phyloP scores from a whole-genome alignment of 2,113 vertebrate species.

The Corydoras sp. region DNA sequence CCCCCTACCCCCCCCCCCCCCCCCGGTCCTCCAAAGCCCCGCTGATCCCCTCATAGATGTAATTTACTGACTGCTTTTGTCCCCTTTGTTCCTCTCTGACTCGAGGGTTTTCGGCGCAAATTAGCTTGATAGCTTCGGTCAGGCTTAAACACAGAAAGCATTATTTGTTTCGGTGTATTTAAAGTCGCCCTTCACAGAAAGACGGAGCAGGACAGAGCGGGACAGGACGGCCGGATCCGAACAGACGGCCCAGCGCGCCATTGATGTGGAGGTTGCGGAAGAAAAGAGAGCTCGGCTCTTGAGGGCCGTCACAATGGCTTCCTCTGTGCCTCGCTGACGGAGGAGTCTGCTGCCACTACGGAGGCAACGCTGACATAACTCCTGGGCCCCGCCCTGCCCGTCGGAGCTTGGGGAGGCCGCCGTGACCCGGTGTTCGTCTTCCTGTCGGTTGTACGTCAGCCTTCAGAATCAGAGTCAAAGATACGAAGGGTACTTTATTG shows the following conservation, averaged over 20 bases:
- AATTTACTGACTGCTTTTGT: constrained; percentile 60
- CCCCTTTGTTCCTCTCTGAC: constrained; percentile 58
- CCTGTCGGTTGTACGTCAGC: background rate
- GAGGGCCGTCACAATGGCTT: constrained; percentile 46
- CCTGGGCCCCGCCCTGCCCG: background rate
- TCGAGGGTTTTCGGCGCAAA: constrained; percentile 67
- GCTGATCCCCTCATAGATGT: constrained; percentile 54
- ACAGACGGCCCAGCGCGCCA: constrained; percentile 25
- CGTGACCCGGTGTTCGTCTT: constrained; percentile 11
- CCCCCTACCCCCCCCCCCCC: constrained; percentile 29
- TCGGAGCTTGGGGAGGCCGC: background rate
- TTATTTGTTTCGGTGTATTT: constrained; percentile 60
- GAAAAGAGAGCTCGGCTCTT: constrained; percentile 35
- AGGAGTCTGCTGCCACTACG: constrained; percentile 10
- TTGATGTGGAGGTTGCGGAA: constrained; percentile 26
- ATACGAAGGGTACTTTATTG: too few relatives aligned
- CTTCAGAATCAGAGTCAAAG: too few relatives aligned
- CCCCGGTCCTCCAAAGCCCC: constrained; percentile 36
- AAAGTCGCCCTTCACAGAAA: constrained; percentile 58
- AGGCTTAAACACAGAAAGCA: constrained; percentile 68
- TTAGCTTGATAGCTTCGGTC: constrained; percentile 63
- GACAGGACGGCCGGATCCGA: background rate
- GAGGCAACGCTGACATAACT: constrained; percentile 26
- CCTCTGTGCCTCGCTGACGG: constrained; percentile 40
- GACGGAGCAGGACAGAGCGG: too few relatives aligned